phyloP scores from a whole-genome alignment of 2,113 vertebrate species.

The Spizaetus ornatus region DNA sequence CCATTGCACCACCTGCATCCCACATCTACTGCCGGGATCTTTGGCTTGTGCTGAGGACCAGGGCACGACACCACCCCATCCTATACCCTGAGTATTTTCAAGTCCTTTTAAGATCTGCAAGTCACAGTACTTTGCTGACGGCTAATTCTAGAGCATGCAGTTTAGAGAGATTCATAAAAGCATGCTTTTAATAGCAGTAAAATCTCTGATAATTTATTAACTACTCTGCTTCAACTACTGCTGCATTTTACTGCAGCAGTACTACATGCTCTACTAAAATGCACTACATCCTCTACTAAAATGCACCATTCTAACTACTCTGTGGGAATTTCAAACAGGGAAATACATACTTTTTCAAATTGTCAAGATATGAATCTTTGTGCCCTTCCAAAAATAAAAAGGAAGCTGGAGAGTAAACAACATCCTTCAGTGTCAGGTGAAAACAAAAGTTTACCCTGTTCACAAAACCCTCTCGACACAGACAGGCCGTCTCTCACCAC shows the following conservation, averaged over 20 bases:
- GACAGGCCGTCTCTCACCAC: accelerated
- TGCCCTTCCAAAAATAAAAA: not conserved
- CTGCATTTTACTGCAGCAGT: too few species aligned
- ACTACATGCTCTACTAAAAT: too few species aligned
- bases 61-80: accelerated
- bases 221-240: too few species aligned
- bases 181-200: not conserved
- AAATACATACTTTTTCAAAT: not conserved
- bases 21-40: accelerated
- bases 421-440: not conserved
- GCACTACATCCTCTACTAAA: too few species aligned
- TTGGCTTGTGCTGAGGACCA: not conserved
- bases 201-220: not conserved
- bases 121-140: accelerated
- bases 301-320: too few species aligned
- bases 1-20: not conserved
- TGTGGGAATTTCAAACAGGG: not conserved
- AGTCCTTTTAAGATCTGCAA: not conserved
- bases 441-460: not conserved
- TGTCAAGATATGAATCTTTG: not conserved
- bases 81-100: accelerated
- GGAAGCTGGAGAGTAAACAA: not conserved
- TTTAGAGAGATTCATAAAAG: not conserved
- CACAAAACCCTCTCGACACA: accelerated
- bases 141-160: not conserved